A percentile compares a stretch with the other conserved stretches of the same genome.
Conservation (phyloP, 2,113 vertebrate genomes). For the Zootoca vivipara region DNA sequence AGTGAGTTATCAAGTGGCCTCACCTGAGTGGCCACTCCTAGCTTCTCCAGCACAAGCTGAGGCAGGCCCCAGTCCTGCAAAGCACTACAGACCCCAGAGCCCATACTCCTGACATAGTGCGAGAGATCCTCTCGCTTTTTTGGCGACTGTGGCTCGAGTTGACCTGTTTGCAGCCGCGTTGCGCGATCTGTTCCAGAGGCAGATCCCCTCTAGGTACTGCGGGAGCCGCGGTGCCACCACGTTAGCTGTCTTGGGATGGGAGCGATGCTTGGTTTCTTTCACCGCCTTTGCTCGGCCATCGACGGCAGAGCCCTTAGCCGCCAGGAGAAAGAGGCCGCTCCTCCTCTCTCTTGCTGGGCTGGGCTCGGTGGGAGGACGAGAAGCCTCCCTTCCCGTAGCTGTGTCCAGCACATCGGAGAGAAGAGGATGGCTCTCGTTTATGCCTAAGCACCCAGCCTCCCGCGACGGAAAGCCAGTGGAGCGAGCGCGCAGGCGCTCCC, state of each 20-base stretch:
- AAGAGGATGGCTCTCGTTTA: neutral
- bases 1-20: too few species aligned
- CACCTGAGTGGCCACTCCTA: too few species aligned
- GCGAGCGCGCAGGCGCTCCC: constrained; percentile 54
- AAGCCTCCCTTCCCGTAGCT: constrained; percentile 17
- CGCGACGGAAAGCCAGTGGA: neutral
- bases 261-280: constrained; percentile 27
- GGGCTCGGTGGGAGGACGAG: neutral
- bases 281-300: constrained; percentile 26
- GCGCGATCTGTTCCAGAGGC: too few species aligned
- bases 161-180: constrained; percentile 69
- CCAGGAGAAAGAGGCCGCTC: neutral
- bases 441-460: neutral
- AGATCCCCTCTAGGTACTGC: constrained; percentile 78
- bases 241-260: constrained; percentile 74
- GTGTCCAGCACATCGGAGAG: neutral
- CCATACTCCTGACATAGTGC: too few species aligned
- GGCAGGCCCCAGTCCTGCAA: too few species aligned
- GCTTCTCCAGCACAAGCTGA: too few species aligned
- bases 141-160: constrained; percentile 74
- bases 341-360: neutral
- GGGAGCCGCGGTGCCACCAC: constrained; percentile 75
- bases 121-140: constrained; percentile 72
- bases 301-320: neutral
- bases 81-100: too few species aligned